Evolutionary conservation across 2,888 invertebrate species (phyloP), one percentile per base, ranked within the genome.

Genomic region (Xanthorhoe designata): DNA sequence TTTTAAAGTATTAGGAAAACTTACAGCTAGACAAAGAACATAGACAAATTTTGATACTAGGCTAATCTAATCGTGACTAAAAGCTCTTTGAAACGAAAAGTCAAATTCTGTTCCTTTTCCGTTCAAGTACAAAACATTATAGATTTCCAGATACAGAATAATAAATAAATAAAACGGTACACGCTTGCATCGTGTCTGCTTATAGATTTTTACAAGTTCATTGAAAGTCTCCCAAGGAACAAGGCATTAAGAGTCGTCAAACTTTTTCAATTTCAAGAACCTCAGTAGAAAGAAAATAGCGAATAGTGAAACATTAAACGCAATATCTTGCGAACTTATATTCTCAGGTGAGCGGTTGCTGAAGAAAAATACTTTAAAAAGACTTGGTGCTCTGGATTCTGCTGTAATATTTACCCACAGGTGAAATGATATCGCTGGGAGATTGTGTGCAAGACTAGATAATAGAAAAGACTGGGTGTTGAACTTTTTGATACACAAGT

Each of bases 181-280:
- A 32, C 32, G 32, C 32, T 38, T 38, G 15, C 35, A 24, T 24
- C 24, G 1, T 17, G 47, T 15, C 35, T 47, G 47, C 38, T 55
- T 35, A 59, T 60, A 45, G 47, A 32, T 60, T 19, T 35, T 45
- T 47, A 50, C 47, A 60, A 59, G 56, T 60, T 63, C 18, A 17
- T 15, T 17, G n/a, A 45, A 49, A 62, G 50, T 50, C 53, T 64
- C 62, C 50, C 38, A 57, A n/a, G 17, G 74, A 68, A 65, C 70
- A 52, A 49, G 53, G 51, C 64, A 64, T 69, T 69, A 64, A 52
- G 66, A 66, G 58, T 66, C 64, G 74, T 72, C 73, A 75, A 80
- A 80, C 73, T 78, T 80, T 79, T 78, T 78, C 78, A 80, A 80
- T 80, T 77, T 76, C 64, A 71, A 69, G 61, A 64, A 68, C 50